Conservation (phyloP, 2,797 vertebrate species). For the Hylomyscus alleni region DNA sequence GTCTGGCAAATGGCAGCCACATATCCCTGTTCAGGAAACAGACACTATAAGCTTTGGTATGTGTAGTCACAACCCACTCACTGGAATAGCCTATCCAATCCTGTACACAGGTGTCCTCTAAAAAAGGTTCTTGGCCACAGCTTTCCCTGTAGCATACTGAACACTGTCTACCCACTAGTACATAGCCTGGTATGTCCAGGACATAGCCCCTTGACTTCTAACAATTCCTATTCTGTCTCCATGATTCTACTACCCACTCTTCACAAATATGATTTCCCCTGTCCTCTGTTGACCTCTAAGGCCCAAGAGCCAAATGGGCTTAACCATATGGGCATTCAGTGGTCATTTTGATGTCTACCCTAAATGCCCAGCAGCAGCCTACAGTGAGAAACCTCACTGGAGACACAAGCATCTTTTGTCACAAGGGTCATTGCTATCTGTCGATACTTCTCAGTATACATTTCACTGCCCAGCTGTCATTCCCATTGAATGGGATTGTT, state of each 20-base stretch:
- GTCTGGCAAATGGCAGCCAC: not conserved
- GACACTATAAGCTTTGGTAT: not conserved
- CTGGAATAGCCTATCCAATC: not conserved
- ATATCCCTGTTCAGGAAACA: not conserved
- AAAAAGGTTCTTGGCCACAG: not conserved
- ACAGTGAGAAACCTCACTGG: not conserved
- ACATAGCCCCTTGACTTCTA: not conserved
- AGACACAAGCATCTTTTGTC: not conserved
- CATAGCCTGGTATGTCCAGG: no score
- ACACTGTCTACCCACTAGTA: not conserved
- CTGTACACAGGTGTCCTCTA: not conserved
- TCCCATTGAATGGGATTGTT: not conserved
- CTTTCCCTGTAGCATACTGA: not conserved
- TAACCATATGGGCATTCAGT: not conserved
- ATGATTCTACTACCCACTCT: no score
- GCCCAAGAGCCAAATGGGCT: not conserved
- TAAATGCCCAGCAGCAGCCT: not conserved
- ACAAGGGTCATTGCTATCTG: not conserved
- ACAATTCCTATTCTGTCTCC: not conserved
- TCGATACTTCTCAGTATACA: not conserved
- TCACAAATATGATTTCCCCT: not conserved
- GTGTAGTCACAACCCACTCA: not conserved
- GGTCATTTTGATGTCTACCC: not conserved
- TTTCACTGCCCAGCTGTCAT: not conserved
- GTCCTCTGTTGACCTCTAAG: not conserved